Evolutionary conservation across 2,888 invertebrate species (phyloP), one percentile per base, ranked within the genome.

Genomic region (Spilosoma lubricipeda): DNA sequence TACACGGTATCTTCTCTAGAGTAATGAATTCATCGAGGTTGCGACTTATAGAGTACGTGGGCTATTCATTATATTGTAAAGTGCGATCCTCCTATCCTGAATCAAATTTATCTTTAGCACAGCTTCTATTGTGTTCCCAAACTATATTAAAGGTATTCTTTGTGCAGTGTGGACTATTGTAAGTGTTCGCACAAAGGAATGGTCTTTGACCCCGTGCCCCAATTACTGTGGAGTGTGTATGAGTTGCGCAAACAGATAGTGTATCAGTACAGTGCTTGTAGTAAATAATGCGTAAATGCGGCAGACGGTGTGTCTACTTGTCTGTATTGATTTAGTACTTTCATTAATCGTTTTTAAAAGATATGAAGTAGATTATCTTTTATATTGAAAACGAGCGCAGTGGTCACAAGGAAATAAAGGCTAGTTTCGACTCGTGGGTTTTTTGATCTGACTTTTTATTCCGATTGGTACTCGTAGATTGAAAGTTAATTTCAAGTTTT

Each of bases 191-290:
- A 89, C 87, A 89, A 91, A 87, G 83, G 85, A 79, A 85, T 88
- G 93, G 91, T 91, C 90, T 92, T 90, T 92, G 93, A 93, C 92
- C 94, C 86, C 86, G 78, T 91, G 90, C 80, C 90, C 91, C 85
- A 90, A 87, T 93, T 91, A 86, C 82, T 52, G 84, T 69, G 73
- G 36, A 70, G 73, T 70, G 73, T 52, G 64, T 65, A 59, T 65
- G 65, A 65, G 63, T 74, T 88, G 87, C 88, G 83, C 87, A 88
- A 88, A 84, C 78, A 81, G 85, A 84, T 85, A 79, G 71, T 82
- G 73, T 88, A 86, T 88, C 87, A 80, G 81, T 70, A 79, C 86
- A 84, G 33, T n/a, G 71, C 42, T 79, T 76, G 82, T 82, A 80
- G 82, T 84, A 85, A 84, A 82, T 81, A 83, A 83, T 82, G 82